A percentile compares a stretch with the other conserved stretches of the same genome.
Conservation (phyloP, 2,888 invertebrate species). For the Stegana nigrithorax region DNA sequence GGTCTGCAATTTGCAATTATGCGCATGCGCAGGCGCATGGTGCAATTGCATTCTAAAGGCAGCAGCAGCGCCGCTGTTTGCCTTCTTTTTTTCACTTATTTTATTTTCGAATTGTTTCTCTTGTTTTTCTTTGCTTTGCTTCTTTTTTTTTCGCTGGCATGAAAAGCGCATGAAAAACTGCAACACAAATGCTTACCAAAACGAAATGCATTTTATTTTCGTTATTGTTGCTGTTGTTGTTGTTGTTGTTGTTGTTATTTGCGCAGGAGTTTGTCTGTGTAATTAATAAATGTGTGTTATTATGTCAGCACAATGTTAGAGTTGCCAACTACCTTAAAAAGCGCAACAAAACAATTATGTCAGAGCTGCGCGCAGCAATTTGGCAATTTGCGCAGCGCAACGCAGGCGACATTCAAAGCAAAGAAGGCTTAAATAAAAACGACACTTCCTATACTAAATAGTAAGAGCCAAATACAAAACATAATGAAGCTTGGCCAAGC, state of each 20-base stretch:
- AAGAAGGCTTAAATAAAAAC: no score
- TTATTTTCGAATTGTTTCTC: background rate
- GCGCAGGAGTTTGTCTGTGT: slow-evolving; percentile 32
- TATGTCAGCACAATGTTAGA: slow-evolving; percentile 34
- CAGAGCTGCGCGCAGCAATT: no score
- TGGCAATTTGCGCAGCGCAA: no score
- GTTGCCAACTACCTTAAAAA: slow-evolving; percentile 28
- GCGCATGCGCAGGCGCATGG: slow-evolving; percentile 12
- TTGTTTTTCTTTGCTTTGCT: background rate
- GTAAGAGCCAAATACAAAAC: no score
- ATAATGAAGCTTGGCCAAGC: no score
- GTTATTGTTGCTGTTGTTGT: background rate
- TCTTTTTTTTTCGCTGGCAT: no score
- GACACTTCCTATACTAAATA: no score
- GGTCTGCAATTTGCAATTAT: slow-evolving; percentile 33
- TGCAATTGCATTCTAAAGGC: background rate
- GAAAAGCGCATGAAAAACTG: no score
- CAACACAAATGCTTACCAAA: slow-evolving; percentile 37
- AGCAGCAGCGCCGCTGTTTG: no score
- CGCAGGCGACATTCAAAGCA: background rate
- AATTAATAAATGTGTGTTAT: slow-evolving; percentile 60
- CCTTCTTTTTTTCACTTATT: no score
- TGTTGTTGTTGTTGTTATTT: background rate
- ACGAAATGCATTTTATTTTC: background rate
- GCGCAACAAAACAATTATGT: slow-evolving; percentile 34